phyloP scores from a whole-genome alignment of 2,113 vertebrate genomes.

The Perca flavescens region DNA sequence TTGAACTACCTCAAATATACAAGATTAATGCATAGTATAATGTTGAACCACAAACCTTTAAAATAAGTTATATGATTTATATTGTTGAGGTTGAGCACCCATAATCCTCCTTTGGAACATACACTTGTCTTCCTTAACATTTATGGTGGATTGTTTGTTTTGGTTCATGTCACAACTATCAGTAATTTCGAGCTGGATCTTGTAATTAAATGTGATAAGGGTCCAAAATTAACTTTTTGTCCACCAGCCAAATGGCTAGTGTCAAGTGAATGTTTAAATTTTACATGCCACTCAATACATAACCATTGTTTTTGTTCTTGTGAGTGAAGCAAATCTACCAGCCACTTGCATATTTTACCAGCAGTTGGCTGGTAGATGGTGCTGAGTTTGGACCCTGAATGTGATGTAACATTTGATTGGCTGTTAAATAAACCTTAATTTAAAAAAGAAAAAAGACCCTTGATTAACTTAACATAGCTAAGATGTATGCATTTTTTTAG shows the following conservation, averaged over 20 bases:
- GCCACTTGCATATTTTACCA: too few species aligned
- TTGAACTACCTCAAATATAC: neutral
- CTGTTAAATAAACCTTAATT: neutral
- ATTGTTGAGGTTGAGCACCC: neutral
- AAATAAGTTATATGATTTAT: too few species aligned
- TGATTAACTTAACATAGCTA: neutral
- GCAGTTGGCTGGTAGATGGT: too few species aligned
- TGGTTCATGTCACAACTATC: neutral
- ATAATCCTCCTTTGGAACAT: neutral
- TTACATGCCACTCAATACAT: too few species aligned
- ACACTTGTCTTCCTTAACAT: neutral
- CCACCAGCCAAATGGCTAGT: too few species aligned
- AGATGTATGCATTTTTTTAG: neutral
- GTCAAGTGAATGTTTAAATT: too few species aligned
- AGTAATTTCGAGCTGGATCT: neutral
- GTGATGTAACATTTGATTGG: neutral
- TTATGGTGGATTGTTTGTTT: neutral
- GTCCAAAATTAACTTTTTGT: too few species aligned
- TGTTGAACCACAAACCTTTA: neutral
- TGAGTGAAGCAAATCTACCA: too few species aligned
- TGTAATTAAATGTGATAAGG: neutral
- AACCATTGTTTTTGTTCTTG: too few species aligned
- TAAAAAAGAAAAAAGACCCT: neutral
- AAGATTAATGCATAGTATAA: neutral
- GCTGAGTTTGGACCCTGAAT: too few species aligned